Conservation (phyloP, 2,888 invertebrate species). For the Dynastes hyllus region DNA sequence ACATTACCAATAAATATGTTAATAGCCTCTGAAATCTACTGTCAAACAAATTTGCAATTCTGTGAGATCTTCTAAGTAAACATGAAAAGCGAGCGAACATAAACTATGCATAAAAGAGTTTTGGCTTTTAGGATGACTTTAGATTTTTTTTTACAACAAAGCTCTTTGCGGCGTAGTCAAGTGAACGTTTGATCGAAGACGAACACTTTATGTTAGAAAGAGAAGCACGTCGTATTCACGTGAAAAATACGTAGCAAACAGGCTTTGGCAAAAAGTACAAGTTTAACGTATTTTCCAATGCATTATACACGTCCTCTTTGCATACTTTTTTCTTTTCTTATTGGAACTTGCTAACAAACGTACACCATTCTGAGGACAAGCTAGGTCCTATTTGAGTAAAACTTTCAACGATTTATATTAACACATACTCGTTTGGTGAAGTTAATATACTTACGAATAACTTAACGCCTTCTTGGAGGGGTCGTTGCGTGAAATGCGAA, state of each 20-base stretch:
- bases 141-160: neutral
- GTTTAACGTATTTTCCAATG: neutral
- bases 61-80: neutral
- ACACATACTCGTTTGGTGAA: conserved; percentile 23
- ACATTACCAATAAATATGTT: no score
- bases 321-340: no score
- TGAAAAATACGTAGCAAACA: neutral
- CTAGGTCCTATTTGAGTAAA: neutral
- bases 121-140: neutral
- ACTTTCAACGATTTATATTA: conserved; percentile 35
- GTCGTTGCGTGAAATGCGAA: conserved; percentile 18
- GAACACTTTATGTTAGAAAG: neutral
- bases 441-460: conserved; percentile 21
- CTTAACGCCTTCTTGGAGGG: conserved; percentile 20
- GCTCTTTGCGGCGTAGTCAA: neutral
- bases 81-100: neutral
- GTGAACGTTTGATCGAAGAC: conserved; percentile 10
- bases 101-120: neutral
- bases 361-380: neutral
- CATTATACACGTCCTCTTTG: neutral
- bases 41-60: no score
- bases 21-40: no score
- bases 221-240: neutral
- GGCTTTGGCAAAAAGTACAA: neutral
- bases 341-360: neutral